A percentile compares a stretch with the other conserved stretches of the same genome.
These are phyloP conservation scores for Spodoptera litura DNA, from an alignment of 1,140 invertebrate genomes.

Conservation along the genomic window DNA sequence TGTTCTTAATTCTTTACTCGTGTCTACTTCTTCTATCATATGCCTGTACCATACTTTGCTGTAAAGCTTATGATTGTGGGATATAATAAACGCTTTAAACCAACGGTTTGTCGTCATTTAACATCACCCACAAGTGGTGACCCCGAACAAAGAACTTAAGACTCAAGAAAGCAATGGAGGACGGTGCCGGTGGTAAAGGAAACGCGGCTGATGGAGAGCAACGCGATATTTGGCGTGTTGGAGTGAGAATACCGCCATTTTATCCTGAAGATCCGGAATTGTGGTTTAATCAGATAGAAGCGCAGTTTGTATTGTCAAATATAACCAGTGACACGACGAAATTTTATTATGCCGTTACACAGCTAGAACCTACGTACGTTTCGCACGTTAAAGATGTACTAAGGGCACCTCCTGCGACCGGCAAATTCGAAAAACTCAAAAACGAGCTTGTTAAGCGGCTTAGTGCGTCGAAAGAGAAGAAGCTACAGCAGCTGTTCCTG, in stretches of 20 bases:
- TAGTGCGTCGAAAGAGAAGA: not conserved
- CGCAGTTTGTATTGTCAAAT: not conserved
- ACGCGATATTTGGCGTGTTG: not conserved
- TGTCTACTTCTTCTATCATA: too few species aligned
- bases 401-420: not conserved
- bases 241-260: not conserved
- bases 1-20: too few species aligned
- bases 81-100: too few species aligned
- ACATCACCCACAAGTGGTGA: too few species aligned
- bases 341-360: not conserved
- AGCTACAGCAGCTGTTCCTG: not conserved
- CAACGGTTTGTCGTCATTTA: too few species aligned
- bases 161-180: too few species aligned
- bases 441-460: conserved; percentile 10
- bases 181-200: too few species aligned
- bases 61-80: too few species aligned
- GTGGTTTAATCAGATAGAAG: not conserved
- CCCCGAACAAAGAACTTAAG: too few species aligned
- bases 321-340: not conserved
- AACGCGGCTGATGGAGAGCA: not conserved
- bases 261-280: not conserved
- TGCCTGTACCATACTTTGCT: too few species aligned
- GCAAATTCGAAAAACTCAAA: conserved; percentile 4
- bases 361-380: not conserved
- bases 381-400: not conserved